These are phyloP conservation scores for Acrocyrtus sp. DNA, from an alignment of 2,888 invertebrate species.

Conservation along the genomic window DNA sequence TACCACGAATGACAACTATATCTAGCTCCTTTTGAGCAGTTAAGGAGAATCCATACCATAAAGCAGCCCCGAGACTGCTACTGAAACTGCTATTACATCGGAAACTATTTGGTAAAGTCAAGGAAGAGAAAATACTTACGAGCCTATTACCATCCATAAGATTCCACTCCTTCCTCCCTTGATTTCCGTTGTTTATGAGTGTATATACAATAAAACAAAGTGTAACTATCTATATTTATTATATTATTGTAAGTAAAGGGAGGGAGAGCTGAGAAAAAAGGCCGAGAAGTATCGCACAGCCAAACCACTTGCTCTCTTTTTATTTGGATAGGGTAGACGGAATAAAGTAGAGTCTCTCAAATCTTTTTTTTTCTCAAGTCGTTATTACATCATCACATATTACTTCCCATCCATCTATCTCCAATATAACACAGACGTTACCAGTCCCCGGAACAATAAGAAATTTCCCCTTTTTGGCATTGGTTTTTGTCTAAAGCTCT, in stretches of 20 bases:
- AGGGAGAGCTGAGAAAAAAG: conserved; percentile 12
- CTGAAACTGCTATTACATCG: too few species aligned
- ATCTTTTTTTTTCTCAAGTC: conserved; percentile 58
- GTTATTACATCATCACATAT: conserved; percentile 60
- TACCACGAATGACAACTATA: too few species aligned
- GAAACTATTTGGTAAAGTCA: too few species aligned
- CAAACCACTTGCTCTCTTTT: conserved; percentile 1
- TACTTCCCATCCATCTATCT: conserved; percentile 59
- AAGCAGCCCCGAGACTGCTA: too few species aligned
- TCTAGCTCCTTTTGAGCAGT: too few species aligned
- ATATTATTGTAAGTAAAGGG: conserved; percentile 19
- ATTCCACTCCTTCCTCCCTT: conserved; percentile 28
- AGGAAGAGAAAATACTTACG: too few species aligned
- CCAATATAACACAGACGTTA: conserved; percentile 55
- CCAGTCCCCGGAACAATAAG: conserved; percentile 45
- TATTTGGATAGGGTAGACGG: conserved; percentile 37
- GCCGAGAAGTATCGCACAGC: conserved; percentile 18
- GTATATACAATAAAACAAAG: conserved; percentile 17
- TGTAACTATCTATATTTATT: conserved; percentile 12
- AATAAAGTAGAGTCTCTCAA: conserved; percentile 56
- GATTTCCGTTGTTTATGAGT: conserved; percentile 39
- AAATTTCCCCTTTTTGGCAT: conserved; percentile 37
- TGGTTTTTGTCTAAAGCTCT: conserved; percentile 6
- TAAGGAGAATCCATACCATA: too few species aligned
- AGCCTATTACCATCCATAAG: too few species aligned